phyloP scores from a whole-genome alignment of 2,888 invertebrate genomes.

The Oligia strigilis region DNA sequence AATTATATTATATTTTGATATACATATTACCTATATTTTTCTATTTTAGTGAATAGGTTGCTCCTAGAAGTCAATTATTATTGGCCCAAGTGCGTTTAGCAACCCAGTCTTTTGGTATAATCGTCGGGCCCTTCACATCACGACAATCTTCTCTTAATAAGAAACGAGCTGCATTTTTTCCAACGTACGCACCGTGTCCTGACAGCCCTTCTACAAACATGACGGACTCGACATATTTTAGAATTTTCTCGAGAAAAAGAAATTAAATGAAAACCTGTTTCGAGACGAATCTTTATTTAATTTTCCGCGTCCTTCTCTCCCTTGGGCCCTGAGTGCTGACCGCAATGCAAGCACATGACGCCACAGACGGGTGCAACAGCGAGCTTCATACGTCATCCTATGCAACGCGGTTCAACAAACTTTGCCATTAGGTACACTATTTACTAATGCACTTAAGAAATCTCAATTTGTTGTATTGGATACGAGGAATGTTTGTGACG shows the following conservation, averaged over 20 bases:
- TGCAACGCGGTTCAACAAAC: constrained; percentile 60
- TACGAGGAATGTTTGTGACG: constrained; percentile 24
- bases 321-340: constrained; percentile 35
- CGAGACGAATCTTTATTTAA: background rate
- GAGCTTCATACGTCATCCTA: constrained; percentile 44
- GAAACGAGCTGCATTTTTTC: background rate
- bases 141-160: background rate
- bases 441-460: constrained; percentile 53
- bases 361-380: constrained; percentile 40
- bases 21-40: too few species aligned
- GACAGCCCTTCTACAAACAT: background rate
- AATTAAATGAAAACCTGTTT: background rate
- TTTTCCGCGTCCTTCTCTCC: constrained; percentile 20
- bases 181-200: background rate
- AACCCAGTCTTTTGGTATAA: background rate
- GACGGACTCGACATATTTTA: background rate
- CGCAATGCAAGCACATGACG: constrained; percentile 58
- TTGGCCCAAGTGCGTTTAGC: background rate
- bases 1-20: too few species aligned
- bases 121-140: background rate
- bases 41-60: background rate
- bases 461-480: constrained; percentile 28
- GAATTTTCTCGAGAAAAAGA: background rate
- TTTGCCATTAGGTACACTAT: constrained; percentile 46
- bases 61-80: background rate